Conservation (phyloP, 2,113 vertebrate species). For the Acanthisitta chloris region DNA sequence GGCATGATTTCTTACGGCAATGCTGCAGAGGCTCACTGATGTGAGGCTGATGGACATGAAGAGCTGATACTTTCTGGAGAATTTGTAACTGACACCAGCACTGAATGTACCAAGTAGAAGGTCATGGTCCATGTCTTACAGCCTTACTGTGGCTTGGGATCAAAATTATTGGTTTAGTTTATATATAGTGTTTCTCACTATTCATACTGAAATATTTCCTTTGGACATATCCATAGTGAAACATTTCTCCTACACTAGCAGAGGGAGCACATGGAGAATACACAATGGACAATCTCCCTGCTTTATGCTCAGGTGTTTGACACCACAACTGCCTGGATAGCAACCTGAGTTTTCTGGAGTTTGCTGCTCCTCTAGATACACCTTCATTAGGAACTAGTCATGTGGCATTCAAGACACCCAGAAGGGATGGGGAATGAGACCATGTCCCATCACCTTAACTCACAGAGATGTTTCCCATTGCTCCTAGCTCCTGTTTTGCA, state of each 20-base stretch:
- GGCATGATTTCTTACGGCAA: background rate
- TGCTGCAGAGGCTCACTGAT: background rate
- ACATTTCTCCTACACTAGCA: too few species aligned
- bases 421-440: background rate
- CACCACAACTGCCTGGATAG: background rate
- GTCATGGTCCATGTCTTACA: background rate
- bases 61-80: background rate
- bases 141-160: background rate
- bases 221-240: too few species aligned
- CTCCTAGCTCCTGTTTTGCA: background rate
- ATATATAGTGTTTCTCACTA: background rate
- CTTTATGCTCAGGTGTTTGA: background rate
- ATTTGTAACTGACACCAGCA: background rate
- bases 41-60: background rate
- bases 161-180: background rate
- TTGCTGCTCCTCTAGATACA: background rate
- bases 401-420: background rate
- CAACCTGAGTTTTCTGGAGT: background rate
- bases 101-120: background rate
- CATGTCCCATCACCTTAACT: background rate
- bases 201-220: background rate
- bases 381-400: background rate
- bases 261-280: background rate
- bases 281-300: background rate
- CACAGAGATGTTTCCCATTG: background rate